Base-by-base conservation (phyloP, 1,140 invertebrate species). In the Saccostrea cuccullata region DNA sequence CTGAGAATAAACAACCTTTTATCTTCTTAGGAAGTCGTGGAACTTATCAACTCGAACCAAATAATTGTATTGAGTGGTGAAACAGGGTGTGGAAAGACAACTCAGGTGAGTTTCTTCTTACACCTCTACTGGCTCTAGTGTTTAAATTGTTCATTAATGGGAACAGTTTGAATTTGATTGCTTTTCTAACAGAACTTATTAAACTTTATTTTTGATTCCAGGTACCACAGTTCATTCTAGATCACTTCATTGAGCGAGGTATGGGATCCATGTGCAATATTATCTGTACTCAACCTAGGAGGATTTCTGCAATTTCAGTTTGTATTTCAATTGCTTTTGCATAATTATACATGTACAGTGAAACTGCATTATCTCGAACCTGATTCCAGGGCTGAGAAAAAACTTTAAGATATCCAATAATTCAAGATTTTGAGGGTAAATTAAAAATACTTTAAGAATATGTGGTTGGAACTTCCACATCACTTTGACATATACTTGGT, bases 161-260 rank as follows among this genome's bases (percentile, higher is more conserved):
- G 17, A 20, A 64, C 17, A 17, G 30, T 86, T 11, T 11, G 8
- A 2, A 55, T 77, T 86, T 73, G 77, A 12, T 17, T 47, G n/a
- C 20, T 73, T 55, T 26, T 40, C 55, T 23, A 30, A 55, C 8
- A 55, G 47, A 47, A 47, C 5, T 47, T 47, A 6, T 47, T 55
- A 2, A 6, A 55, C 26, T 26, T n/a, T 26, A 85, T 85, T 85
- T 36, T 55, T 56, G 5, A 23, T 64, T 86, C 15, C 77, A 95
- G 94, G 93, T 99, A 30, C 98, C 98, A 0, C 98, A 99, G 94
- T 99, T 97, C 93, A 97, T 99, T 90, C 93, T 99, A 26, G 98
- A 99, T 94, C 95, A 97, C 91, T 98, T 96, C 91, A 97, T 98
- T 67, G 88, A 94, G 58, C 94, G 95, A 12, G 96, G 96, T 0